Evolutionary conservation across 2,888 invertebrate genomes (phyloP).

Genomic region (Diarsia rubi): DNA sequence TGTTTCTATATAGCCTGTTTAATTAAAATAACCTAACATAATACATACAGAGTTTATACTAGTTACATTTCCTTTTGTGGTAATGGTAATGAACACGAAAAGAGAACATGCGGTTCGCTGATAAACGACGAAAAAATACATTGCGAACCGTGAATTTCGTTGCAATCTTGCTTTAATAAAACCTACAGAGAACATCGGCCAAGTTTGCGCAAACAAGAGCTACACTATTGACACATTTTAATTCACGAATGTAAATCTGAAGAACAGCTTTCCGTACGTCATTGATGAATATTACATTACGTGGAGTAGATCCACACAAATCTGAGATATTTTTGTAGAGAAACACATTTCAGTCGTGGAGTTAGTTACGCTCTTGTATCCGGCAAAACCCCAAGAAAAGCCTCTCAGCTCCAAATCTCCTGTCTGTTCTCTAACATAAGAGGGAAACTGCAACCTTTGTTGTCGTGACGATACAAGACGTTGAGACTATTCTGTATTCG

Average conservation of each 20-base stretch:
- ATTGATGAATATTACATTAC: conserved; percentile 63
- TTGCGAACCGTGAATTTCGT: conserved; percentile 11
- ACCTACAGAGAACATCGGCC: conserved; percentile 36
- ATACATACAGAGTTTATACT: conserved; percentile 16
- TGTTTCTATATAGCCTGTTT: conserved; percentile 26
- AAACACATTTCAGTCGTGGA: conserved; percentile 83
- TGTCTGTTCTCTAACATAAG: conserved; percentile 76
- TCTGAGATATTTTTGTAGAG: conserved; percentile 81
- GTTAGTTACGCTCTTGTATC: conserved; percentile 83
- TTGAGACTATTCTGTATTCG: not conserved
- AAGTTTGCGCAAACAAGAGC: conserved; percentile 40
- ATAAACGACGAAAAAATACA: conserved; percentile 28
- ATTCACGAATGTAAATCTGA: conserved; percentile 56
- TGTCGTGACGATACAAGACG: conserved; percentile 37
- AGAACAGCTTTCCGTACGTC: conserved; percentile 38
- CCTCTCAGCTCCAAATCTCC: conserved; percentile 79
- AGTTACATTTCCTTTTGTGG: conserved; percentile 26
- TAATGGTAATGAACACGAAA: conserved; percentile 11
- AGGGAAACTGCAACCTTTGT: conserved; percentile 49
- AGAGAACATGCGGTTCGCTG: conserved; percentile 15
- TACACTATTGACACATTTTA: conserved; percentile 55
- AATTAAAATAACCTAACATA: conserved; percentile 39
- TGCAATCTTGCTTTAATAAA: conserved; percentile 43
- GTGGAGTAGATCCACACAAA: conserved; percentile 74
- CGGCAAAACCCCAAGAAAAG: conserved; percentile 77